phyloP scores from a whole-genome alignment of 2,797 vertebrate genomes.

The Menidia menidia region DNA sequence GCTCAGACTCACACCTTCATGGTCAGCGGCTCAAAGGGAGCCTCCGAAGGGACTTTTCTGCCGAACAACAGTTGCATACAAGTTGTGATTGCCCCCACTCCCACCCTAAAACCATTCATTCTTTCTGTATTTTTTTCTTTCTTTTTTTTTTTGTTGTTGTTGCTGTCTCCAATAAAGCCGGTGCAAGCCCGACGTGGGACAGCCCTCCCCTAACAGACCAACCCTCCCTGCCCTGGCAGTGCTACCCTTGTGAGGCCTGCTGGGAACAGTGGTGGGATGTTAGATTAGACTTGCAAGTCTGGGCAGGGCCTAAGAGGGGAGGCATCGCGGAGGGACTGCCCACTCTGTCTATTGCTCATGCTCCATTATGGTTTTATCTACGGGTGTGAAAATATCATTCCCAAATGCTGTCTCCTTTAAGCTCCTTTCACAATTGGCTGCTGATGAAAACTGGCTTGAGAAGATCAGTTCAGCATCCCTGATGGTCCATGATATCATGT shows the following conservation, averaged over 20 bases:
- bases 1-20: constrained; percentile 88
- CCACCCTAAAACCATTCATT: constrained; percentile 48
- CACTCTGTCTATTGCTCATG: constrained; percentile 75
- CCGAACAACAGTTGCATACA: constrained; percentile 81
- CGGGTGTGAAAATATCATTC: constrained; percentile 75
- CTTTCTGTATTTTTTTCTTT: constrained; percentile 37
- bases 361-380: constrained; percentile 79
- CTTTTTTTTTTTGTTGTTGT: constrained; percentile 58
- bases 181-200: constrained; percentile 74
- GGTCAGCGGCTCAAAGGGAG: constrained; percentile 82
- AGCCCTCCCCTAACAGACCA: constrained; percentile 67
- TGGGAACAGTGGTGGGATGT: constrained; percentile 86
- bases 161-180: constrained; percentile 68
- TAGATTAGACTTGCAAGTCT: constrained; percentile 82
- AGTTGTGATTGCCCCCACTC: constrained; percentile 75
- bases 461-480: constrained; percentile 63
- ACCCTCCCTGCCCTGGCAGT: constrained; percentile 84
- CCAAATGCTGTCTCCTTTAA: constrained; percentile 78
- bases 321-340: constrained; percentile 75
- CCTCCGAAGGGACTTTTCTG: constrained; percentile 83
- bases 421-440: constrained; percentile 73
- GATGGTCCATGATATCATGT: constrained; percentile 65
- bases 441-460: constrained; percentile 62
- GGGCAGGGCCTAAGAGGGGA: constrained; percentile 81
- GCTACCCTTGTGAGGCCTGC: constrained; percentile 84